Conservation (phyloP, 2,797 vertebrate genomes). For the Melopsittacus undulatus region DNA sequence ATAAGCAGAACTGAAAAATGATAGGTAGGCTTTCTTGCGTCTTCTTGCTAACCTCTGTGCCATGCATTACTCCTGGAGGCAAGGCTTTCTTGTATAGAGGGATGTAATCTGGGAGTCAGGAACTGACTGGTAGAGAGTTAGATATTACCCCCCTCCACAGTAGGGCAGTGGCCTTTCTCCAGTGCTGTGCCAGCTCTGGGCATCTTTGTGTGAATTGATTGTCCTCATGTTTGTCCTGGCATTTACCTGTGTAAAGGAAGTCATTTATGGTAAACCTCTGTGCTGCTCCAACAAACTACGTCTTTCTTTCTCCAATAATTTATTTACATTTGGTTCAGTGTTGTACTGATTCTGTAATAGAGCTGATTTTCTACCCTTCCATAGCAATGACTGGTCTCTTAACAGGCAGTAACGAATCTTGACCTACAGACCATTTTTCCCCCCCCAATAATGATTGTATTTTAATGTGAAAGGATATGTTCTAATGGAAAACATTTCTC, state of each 20-base stretch:
- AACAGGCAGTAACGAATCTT: background rate
- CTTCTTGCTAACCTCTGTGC: background rate
- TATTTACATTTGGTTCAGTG: background rate
- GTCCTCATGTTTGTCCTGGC: background rate
- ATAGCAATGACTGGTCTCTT: background rate
- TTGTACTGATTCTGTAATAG: background rate
- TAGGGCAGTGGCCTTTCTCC: background rate
- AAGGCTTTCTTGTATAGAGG: background rate
- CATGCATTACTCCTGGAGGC: background rate
- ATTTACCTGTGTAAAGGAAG: background rate
- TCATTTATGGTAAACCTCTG: background rate
- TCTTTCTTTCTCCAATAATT: background rate
- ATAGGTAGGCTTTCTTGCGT: fast-evolving
- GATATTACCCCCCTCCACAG: background rate
- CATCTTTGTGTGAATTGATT: fast-evolving
- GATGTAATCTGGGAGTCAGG: background rate
- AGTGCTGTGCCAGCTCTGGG: background rate
- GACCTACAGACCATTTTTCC: background rate
- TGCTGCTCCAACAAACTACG: background rate
- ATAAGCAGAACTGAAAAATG: background rate
- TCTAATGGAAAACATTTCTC: background rate
- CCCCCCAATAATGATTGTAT: background rate
- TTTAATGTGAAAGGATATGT: background rate
- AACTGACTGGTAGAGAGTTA: background rate
- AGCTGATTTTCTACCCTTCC: background rate